Base-by-base conservation (phyloP, 2,113 vertebrate species). In the Talpa occidentalis region DNA sequence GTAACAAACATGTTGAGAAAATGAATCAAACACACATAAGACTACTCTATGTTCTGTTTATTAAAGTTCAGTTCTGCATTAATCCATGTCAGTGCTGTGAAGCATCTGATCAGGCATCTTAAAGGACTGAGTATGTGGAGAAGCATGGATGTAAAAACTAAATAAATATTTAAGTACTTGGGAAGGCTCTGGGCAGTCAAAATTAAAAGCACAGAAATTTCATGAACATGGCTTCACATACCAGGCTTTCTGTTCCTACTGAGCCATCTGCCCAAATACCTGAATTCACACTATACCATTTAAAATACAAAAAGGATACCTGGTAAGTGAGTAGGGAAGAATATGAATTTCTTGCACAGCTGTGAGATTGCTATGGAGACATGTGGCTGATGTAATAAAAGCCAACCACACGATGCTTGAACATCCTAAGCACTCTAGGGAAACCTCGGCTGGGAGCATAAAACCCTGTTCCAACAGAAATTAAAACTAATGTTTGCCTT, bases 401-500 rank as follows among this genome's bases (percentile, higher is more conserved):
- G 17, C 15, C 54, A 28, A n/a, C 3, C 3, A 17, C 2, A 0
- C 3, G 7, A 4, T 17, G 49, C 19, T 49, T 21, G 47, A 95
- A 54, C 90, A 35, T 87, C 88, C 49, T 84, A 26, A 70, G 37
- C 16, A 28, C 80, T 52, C 47, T 49, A 81, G 81, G 76, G 85
- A 7, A 14, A 8, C 16, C 56, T 19, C 49, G 35, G 19, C 64
- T 86, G 62, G 77, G 82, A 91, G 54, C 47, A 32, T 59, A 84
- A 88, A 56, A 79, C 44, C 40, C 26, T 32, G 30, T 87, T 93
- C 47, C 64, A 76, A 35, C 6, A 28, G 67, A 89, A 78, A 64
- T 81, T 56, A 78, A 94, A 94, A 37, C 21, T 35, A 44, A 3
- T 28, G 19, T 78, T 95, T 92, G 67, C 86, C 73, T 92, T 77